Conservation (phyloP, 2,888 invertebrate species). For the Trachelus troglodyta region DNA sequence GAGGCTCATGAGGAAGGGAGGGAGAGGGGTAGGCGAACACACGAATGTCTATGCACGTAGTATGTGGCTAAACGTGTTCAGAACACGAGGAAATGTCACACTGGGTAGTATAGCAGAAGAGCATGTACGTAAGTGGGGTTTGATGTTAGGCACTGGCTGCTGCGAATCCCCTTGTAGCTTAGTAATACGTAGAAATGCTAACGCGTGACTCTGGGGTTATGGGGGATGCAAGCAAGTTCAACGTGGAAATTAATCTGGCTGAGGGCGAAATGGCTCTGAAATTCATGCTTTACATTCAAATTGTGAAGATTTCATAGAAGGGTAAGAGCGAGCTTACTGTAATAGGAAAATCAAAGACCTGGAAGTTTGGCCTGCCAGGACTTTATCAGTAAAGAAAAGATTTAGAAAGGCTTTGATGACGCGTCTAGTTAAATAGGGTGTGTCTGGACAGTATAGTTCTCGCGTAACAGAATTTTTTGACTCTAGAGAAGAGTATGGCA, state of each 20-base stretch:
- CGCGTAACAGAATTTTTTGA: not conserved
- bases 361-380: not conserved
- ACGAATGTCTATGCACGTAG: constrained; percentile 36
- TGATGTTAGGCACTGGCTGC: not conserved
- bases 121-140: not conserved
- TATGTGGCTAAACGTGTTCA: constrained; percentile 3
- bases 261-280: not conserved
- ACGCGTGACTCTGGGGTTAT: not conserved
- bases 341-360: not conserved
- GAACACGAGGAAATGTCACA: not conserved
- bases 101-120: not conserved
- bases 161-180: not conserved
- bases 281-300: not conserved
- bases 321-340: not conserved
- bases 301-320: not conserved
- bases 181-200: not conserved
- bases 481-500: not conserved
- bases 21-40: constrained; percentile 1
- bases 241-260: not conserved
- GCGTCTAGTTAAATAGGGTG: not conserved
- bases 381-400: not conserved
- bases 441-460: not conserved
- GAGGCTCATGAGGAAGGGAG: not conserved
- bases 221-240: not conserved
- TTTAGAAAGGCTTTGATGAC: not conserved